Percentiles rank a stretch among this genome's conserved stretches.
phyloP scores from a whole-genome alignment of 2,888 invertebrate species.

The Caenorhabditis japonica region DNA sequence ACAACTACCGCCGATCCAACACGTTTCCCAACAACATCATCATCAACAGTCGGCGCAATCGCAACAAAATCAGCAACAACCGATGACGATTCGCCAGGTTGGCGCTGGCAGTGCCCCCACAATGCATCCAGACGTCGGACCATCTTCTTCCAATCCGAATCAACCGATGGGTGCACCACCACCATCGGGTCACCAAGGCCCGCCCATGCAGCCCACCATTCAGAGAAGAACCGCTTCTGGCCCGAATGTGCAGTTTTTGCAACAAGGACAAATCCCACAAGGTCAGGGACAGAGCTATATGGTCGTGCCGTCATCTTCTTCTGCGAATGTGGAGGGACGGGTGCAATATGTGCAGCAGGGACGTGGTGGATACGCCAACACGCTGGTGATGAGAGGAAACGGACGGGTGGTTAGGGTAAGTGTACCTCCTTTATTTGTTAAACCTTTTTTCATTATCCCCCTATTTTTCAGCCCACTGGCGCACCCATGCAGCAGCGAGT shows the following conservation, averaged over 20 bases:
- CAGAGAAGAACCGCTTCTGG: slow-evolving; percentile 20
- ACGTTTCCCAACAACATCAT: neutral
- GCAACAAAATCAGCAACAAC: slow-evolving; percentile 1
- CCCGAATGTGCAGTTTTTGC: slow-evolving; percentile 25
- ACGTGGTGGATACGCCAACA: slow-evolving; percentile 5
- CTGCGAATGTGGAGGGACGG: neutral
- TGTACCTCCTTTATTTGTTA: too few species aligned
- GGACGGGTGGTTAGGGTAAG: slow-evolving; percentile 19
- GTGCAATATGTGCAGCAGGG: neutral
- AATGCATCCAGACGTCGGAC: slow-evolving; percentile 2
- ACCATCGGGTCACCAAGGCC: too few species aligned
- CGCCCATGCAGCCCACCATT: neutral
- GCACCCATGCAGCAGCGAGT: slow-evolving; percentile 8
- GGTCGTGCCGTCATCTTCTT: slow-evolving; percentile 4
- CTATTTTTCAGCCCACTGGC: slow-evolving; percentile 26
- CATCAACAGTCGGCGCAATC: neutral
- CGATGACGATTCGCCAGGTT: slow-evolving; percentile 22
- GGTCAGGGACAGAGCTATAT: slow-evolving; percentile 27
- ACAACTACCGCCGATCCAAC: slow-evolving; percentile 6
- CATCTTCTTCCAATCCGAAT: neutral
- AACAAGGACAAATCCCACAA: slow-evolving; percentile 7
- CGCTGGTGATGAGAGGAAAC: slow-evolving; percentile 23
- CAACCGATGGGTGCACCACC: neutral
- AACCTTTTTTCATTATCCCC: too few species aligned
- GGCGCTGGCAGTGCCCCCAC: neutral